A percentile compares a stretch with the other conserved stretches of the same genome.
Evolutionary conservation across 1,140 invertebrate genomes (phyloP).

Genomic region (Globodera ellingtonae): DNA sequence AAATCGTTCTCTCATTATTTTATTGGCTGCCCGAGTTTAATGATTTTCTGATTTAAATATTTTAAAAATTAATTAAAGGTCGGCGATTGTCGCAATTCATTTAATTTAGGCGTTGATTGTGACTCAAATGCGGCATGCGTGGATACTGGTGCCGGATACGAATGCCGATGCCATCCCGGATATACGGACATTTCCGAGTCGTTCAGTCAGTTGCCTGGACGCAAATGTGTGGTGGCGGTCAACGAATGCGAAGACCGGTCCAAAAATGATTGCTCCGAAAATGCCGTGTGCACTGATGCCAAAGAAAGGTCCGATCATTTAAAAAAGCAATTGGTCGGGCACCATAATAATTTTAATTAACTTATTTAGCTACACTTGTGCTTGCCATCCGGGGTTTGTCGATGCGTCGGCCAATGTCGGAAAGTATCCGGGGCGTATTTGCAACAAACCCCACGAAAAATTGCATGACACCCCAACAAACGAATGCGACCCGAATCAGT

Average conservation of each 20-base stretch:
- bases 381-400: constrained; percentile 56
- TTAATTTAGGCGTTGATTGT: constrained; percentile 53
- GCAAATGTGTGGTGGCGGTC: constrained; percentile 72
- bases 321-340: not conserved
- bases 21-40: no score
- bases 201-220: constrained; percentile 57
- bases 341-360: not conserved
- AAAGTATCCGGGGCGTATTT: constrained; percentile 63
- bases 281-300: constrained; percentile 81
- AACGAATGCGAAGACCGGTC: constrained; percentile 84
- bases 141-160: constrained; percentile 57
- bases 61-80: no score
- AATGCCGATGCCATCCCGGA: constrained; percentile 60
- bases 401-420: constrained; percentile 61
- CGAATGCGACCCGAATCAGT: constrained; percentile 14
- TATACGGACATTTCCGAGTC: constrained; percentile 63
- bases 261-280: constrained; percentile 85
- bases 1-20: no score
- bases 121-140: constrained; percentile 61
- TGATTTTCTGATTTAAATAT: no score
- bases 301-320: constrained; percentile 53
- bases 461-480: constrained; percentile 11
- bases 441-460: constrained; percentile 56
- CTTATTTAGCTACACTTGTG: constrained; percentile 48
- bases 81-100: not conserved